Evolutionary conservation across 2,888 invertebrate species (phyloP), one percentile per base, ranked within the genome.

Genomic region (Eupithecia centaureata): DNA sequence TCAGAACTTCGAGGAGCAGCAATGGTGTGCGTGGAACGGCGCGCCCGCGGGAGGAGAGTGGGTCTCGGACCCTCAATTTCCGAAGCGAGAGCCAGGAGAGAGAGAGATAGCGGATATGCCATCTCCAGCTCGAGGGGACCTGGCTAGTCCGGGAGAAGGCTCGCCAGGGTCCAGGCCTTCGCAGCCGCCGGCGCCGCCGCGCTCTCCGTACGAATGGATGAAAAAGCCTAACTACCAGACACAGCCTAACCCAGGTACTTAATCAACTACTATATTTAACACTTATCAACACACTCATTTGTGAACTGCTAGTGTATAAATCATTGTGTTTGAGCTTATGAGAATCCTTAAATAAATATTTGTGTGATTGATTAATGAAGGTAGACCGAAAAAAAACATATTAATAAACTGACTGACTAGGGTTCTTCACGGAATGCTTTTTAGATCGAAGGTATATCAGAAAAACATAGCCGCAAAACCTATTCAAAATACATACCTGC

Each of bases 121-220:
- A 18, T 93, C 93, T 0, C 93, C 93, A 30, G 80, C 94, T 82
- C 77, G 94, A 5, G 94, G 94, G 32, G 94, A 94, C 73, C 88
- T 94, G 68, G 94, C 94, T 68, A 94, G 94, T 76, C 94, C 94
- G 3, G 94, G 94, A 54, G 90, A 94, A 68, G 87, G 94, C 2
- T 94, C 94, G 0, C 90, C 94, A 1, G 88, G 94, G 0, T 93
- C 94, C 2, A 82, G 91, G 84, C 86, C 91, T 72, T 83, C 92
- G 77, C 86, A 94, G 85, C 86, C 96, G 80, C 96, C 97, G 56
- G 94, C 95, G 47, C 96, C 96, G 32, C 95, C 95, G 25, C 95
- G 97, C 54, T 96, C 97, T 75, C 97, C 97, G 0, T 98, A 95
- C 86, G 97, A 97, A 79, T 98, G 98, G 98, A 98, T 98, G 96